Percentiles rank a stretch among this genome's conserved stretches.
Evolutionary conservation across 2,888 invertebrate species (phyloP).

Genomic region (Cephus rjabovi): DNA sequence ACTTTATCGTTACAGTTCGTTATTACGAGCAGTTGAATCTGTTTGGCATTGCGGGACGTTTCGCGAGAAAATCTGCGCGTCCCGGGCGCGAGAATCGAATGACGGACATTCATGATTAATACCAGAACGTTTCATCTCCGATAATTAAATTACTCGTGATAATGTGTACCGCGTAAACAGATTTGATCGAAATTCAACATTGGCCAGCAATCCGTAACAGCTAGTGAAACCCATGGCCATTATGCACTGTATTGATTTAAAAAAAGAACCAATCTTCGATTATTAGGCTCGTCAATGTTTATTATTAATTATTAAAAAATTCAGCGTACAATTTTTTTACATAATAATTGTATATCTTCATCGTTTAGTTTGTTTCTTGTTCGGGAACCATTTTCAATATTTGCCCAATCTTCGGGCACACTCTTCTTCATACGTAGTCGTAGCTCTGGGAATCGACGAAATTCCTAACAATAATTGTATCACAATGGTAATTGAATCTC

Average conservation of each 20-base stretch:
- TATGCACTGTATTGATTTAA: neutral
- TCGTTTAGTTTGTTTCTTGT: neutral
- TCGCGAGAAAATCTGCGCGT: neutral
- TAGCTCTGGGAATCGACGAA: conserved; percentile 64
- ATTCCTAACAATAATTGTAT: conserved; percentile 68
- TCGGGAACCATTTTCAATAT: neutral
- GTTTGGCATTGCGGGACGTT: neutral
- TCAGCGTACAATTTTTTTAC: neutral
- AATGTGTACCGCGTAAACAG: neutral
- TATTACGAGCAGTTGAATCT: conserved; percentile 1
- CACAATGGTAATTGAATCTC: conserved; percentile 68
- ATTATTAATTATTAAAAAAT: neutral
- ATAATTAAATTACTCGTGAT: conserved; percentile 4
- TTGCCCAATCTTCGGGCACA: neutral
- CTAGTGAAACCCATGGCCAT: neutral
- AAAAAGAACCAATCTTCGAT: neutral
- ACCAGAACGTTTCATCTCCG: neutral
- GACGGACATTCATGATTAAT: neutral
- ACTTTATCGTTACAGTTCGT: neutral
- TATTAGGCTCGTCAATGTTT: neutral
- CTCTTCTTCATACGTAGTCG: conserved; percentile 54
- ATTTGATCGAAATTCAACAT: neutral
- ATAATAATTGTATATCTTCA: neutral
- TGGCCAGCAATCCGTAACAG: neutral
- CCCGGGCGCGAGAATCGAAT: neutral